Evolutionary conservation across 2,797 vertebrate species (phyloP), one percentile per base, ranked within the genome.

Genomic region (Philypnodon macrostomus): DNA sequence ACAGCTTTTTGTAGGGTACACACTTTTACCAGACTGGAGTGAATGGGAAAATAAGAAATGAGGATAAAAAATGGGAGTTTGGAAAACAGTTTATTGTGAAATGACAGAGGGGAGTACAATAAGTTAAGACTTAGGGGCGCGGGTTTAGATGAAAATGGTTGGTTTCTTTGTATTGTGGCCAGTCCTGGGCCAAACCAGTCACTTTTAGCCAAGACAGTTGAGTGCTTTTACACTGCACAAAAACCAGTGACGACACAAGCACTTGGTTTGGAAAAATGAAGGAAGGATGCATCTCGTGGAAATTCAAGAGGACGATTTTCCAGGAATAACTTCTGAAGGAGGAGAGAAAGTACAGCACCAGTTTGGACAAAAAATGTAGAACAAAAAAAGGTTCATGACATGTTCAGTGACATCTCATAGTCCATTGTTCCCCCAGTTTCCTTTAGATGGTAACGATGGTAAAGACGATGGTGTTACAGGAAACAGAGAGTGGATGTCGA

Each of bases 21-120:
- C n/a, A n/a, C n/a, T n/a, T n/a, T n/a, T n/a, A n/a, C n/a, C n/a
- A n/a, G n/a, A n/a, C n/a, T n/a, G n/a, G n/a, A n/a, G 10, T 10
- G 9, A 4, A 4, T 18, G 46, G 53, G 46, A 2, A 37, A 56
- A 36, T 8, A 51, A 60, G 39, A 80, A 54, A 31, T 15, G 15
- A 19, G 45, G 53, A 73, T 39, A n/a, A 67, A 63, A 64, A 68
- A 59, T 63, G 64, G 65, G 73, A 85, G 67, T 84, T 89, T 87
- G 59, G 85, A 73, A 82, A 86, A 44, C 85, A 87, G 75, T 93
- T 92, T 92, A 91, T 92, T 93, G 75, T 88, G 84, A 88, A 89
- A 84, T 87, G 81, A 70, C 77, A 78, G 85, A n/a, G 87, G 83
- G 87, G 70, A 53, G 81, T 67, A 82, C 87, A 91, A 89, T 87